phyloP scores from a whole-genome alignment of 2,888 invertebrate genomes.

The Brenthis hecate region DNA sequence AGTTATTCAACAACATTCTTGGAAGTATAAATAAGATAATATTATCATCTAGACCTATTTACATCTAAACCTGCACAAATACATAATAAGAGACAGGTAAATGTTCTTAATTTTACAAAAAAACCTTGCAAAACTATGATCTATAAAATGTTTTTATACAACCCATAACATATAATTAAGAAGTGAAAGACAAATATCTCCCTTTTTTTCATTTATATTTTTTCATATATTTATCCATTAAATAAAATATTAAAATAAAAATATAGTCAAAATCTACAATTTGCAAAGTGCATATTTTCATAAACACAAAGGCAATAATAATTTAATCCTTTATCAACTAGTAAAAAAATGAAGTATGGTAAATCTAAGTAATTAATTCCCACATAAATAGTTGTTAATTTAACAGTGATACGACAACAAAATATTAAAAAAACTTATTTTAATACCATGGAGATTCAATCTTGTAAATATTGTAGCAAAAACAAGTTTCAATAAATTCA shows the following conservation, averaged over 20 bases:
- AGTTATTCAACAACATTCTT: background rate
- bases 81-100: background rate
- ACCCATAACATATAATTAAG: slow-evolving; percentile 19
- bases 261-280: slow-evolving; percentile 21
- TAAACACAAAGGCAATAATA: background rate
- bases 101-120: slow-evolving; percentile 7
- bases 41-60: background rate
- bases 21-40: background rate
- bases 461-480: slow-evolving; percentile 22
- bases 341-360: slow-evolving; percentile 2
- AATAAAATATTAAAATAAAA: slow-evolving; percentile 26
- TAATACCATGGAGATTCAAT: slow-evolving; percentile 9
- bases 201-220: slow-evolving; percentile 7
- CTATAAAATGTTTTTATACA: slow-evolving; percentile 21
- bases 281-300: slow-evolving; percentile 21
- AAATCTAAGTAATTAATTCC: background rate
- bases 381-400: slow-evolving; percentile 18
- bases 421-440: slow-evolving; percentile 23
- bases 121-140: background rate
- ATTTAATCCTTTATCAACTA: slow-evolving; percentile 10
- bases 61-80: background rate
- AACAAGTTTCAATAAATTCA: slow-evolving; percentile 24
- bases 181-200: slow-evolving; percentile 28
- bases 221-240: background rate
- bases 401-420: slow-evolving; percentile 18